Conservation (phyloP, 2,888 invertebrate genomes). For the Osedax fenrisi region DNA sequence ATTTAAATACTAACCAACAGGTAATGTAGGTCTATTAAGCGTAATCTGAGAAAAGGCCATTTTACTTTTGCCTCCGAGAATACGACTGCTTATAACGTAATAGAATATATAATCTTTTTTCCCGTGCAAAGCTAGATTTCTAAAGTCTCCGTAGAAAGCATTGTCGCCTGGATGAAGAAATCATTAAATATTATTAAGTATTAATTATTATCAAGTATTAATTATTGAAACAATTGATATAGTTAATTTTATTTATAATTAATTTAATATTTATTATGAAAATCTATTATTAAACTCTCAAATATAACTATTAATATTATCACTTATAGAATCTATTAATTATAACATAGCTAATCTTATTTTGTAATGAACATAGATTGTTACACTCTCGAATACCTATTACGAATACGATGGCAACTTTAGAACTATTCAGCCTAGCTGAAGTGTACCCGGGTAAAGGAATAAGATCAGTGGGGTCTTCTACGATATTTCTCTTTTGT, state of each 20-base stretch:
- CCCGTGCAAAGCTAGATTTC: conserved; percentile 63
- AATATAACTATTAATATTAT: no score
- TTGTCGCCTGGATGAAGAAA: conserved; percentile 56
- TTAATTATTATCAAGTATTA: no score
- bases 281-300: no score
- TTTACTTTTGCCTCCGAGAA: conserved; percentile 55
- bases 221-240: no score
- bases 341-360: no score
- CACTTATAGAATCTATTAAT: no score
- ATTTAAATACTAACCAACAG: neutral
- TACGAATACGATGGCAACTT: neutral
- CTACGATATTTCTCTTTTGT: neutral
- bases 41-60: conserved; percentile 33
- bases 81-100: conserved; percentile 55
- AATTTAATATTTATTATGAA: no score
- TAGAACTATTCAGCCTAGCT: conserved; percentile 51
- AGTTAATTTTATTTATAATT: no score
- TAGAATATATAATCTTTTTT: conserved; percentile 59
- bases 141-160: conserved; percentile 62
- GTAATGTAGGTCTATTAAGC: neutral
- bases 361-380: no score
- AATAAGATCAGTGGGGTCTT: conserved; percentile 53
- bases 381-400: no score
- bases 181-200: no score
- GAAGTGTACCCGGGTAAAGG: conserved; percentile 59